Evolutionary conservation across 2,888 invertebrate genomes (phyloP).

Genomic region (Doris montereyensis): DNA sequence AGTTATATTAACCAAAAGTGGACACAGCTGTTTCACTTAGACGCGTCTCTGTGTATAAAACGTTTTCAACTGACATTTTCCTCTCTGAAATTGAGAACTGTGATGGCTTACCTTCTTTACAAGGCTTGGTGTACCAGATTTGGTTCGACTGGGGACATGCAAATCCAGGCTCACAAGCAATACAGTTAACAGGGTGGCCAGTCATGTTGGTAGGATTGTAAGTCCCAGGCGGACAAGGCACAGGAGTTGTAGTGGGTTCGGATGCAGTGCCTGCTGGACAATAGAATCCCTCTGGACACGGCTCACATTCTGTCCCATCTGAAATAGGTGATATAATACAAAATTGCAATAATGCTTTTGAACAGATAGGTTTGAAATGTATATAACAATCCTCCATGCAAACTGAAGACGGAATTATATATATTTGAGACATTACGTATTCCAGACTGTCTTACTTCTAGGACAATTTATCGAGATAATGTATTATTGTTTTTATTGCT

Average conservation of each 20-base stretch:
- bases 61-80: not conserved
- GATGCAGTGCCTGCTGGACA: conserved; percentile 65
- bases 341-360: no score
- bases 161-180: conserved; percentile 62
- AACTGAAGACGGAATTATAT: no score
- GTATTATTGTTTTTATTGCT: no score
- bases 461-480: no score
- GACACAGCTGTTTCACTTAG: no score
- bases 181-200: conserved; percentile 66
- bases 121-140: conserved; percentile 55
- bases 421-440: no score
- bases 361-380: no score
- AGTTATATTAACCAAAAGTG: no score
- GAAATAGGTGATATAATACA: conserved; percentile 23
- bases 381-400: no score
- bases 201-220: conserved; percentile 63
- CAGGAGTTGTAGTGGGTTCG: conserved; percentile 59
- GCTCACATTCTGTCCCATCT: conserved; percentile 62
- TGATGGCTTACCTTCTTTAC: conserved; percentile 59
- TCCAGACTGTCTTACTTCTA: no score
- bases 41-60: not conserved
- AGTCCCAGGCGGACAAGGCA: conserved; percentile 64
- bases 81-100: no score
- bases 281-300: conserved; percentile 66
- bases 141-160: conserved; percentile 66